Conservation (phyloP, 92 coral and sea anemone genomes). For the Virgularia gustaviana region DNA sequence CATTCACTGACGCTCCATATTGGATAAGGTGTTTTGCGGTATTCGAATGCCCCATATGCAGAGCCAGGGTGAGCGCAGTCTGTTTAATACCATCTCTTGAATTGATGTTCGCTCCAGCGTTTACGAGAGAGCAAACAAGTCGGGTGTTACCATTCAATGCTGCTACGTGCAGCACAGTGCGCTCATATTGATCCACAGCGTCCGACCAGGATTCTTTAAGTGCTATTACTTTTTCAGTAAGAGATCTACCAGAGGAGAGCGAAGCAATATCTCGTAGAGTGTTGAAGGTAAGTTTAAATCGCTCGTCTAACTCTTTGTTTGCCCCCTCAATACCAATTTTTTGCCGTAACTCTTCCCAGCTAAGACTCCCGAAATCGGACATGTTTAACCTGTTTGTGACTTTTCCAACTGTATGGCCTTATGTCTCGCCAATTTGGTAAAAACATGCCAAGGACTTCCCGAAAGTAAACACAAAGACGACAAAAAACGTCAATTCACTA, state of each 20-base stretch:
- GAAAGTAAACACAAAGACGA: too few species aligned
- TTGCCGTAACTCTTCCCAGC: slow-evolving; percentile 8
- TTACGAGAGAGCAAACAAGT: slow-evolving; percentile 14
- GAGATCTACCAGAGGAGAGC: slow-evolving; percentile 7
- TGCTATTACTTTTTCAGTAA: neutral
- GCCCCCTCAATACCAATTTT: too few species aligned
- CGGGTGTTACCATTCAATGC: slow-evolving; percentile 5
- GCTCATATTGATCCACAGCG: too few species aligned
- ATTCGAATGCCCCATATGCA: too few species aligned
- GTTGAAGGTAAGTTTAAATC: neutral
- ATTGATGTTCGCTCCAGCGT: slow-evolving; percentile 16
- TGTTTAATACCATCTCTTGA: slow-evolving; percentile 26
- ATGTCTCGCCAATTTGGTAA: neutral
- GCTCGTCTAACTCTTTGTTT: too few species aligned
- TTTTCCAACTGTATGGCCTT: neutral
- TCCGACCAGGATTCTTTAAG: neutral
- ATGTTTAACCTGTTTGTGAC: neutral
- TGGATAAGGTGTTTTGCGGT: slow-evolving; percentile 6
- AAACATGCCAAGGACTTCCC: too few species aligned
- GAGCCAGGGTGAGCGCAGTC: slow-evolving; percentile 26
- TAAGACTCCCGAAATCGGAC: neutral
- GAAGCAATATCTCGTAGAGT: slow-evolving; percentile 26
- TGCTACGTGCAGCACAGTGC: slow-evolving; percentile 18
- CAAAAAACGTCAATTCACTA: too few species aligned
- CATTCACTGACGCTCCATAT: slow-evolving; percentile 17